These are phyloP conservation scores for Ectropis crepuscularia DNA, from an alignment of 2,888 invertebrate species.

Conservation along the genomic window DNA sequence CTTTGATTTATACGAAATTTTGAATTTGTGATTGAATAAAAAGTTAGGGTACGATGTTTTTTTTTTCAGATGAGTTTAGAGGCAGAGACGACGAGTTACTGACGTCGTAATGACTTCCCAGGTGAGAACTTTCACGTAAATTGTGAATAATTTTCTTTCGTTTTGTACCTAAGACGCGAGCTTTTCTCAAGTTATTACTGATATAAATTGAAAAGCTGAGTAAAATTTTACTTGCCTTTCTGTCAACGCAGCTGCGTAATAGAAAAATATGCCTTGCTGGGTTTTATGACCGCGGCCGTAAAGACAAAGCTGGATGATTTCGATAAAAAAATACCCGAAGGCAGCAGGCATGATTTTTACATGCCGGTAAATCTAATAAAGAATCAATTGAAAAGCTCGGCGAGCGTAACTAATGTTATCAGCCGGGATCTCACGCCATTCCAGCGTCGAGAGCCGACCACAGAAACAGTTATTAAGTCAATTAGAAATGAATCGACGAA, in stretches of 20 bases:
- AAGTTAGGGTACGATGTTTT: too few relatives aligned
- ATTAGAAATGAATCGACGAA: conserved; percentile 63
- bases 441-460: conserved; percentile 46
- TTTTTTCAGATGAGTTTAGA: too few relatives aligned
- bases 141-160: too few relatives aligned
- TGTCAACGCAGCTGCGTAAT: conserved; percentile 20
- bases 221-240: conserved; percentile 17
- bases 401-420: conserved; percentile 57
- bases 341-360: conserved; percentile 34
- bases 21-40: conserved; percentile 15
- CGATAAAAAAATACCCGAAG: conserved; percentile 21
- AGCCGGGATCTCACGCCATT: conserved; percentile 50
- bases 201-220: conserved; percentile 10
- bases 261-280: conserved; percentile 27
- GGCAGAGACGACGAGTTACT: too few relatives aligned
- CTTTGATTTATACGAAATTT: conserved; percentile 32
- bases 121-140: too few relatives aligned
- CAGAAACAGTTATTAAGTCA: conserved; percentile 57
- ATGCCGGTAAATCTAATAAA: conserved; percentile 44
- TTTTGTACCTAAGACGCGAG: too few relatives aligned
- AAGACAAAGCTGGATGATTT: conserved; percentile 27
- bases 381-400: conserved; percentile 48
- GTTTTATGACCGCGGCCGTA: conserved; percentile 29
- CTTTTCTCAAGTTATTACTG: background rate
- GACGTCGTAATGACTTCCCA: too few relatives aligned